phyloP scores from a whole-genome alignment of 2,113 vertebrate species.

The Etheostoma spectabile region DNA sequence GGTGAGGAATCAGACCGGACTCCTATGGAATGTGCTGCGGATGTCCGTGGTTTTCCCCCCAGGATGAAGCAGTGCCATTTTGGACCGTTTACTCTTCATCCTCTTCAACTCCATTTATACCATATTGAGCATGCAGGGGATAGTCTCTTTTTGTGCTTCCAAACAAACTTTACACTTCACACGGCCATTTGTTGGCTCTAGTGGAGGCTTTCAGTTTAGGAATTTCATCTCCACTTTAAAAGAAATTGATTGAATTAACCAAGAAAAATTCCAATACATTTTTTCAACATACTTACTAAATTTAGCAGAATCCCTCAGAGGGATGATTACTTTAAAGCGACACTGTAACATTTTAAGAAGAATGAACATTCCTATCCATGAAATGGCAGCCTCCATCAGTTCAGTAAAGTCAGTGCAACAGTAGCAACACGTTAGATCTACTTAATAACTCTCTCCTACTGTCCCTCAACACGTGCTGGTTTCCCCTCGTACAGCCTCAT shows the following conservation, averaged over 20 bases:
- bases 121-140: background rate
- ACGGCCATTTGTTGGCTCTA: background rate
- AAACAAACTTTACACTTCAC: background rate
- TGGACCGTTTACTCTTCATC: background rate
- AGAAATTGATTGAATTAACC: background rate
- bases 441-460: too few species aligned
- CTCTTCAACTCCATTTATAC: background rate
- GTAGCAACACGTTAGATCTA: too few species aligned
- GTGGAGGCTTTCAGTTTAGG: background rate
- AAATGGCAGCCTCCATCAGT: too few species aligned
- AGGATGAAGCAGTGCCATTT: background rate
- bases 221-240: background rate
- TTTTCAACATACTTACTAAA: background rate
- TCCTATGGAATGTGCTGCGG: background rate
- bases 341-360: too few species aligned
- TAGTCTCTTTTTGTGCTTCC: background rate
- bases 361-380: too few species aligned
- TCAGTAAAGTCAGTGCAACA: too few species aligned
- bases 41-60: background rate
- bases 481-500: too few species aligned
- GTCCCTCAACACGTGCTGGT: too few species aligned
- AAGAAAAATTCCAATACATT: background rate
- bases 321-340: background rate
- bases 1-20: conserved; percentile 80
- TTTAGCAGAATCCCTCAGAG: background rate